A percentile compares a stretch with the other conserved stretches of the same genome.
Evolutionary conservation across 2,113 vertebrate genomes (phyloP).

Genomic region (Eclectus roratus): DNA sequence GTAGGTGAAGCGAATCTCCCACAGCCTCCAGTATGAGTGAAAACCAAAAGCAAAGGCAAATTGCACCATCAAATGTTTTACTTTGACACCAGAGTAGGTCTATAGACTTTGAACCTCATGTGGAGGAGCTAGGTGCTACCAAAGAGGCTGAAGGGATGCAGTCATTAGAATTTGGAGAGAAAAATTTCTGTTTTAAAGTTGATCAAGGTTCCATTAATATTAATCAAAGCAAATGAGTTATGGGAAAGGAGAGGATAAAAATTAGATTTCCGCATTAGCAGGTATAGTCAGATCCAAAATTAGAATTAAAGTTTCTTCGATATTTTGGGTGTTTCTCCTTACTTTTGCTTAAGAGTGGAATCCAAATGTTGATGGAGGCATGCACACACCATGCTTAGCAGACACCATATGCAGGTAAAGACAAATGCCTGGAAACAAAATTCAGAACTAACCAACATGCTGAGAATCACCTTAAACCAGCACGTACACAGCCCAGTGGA

Average conservation of each 20-base stretch:
- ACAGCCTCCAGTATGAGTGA: not conserved
- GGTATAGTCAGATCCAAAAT: not conserved
- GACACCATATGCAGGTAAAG: not conserved
- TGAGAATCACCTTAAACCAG: not conserved
- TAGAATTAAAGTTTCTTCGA: not conserved
- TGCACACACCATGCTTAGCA: not conserved
- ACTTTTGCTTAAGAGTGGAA: not conserved
- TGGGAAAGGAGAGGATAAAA: not conserved
- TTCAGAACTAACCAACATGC: not conserved
- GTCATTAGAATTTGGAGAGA: not conserved
- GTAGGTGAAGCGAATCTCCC: not conserved
- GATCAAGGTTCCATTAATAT: not conserved
- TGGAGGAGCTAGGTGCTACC: not conserved
- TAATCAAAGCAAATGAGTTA: not conserved
- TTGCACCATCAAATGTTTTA: not conserved
- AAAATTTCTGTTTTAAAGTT: not conserved
- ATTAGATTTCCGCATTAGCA: not conserved
- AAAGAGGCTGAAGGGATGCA: not conserved
- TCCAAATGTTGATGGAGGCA: not conserved
- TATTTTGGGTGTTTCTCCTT: not conserved
- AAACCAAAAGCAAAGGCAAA: not conserved
- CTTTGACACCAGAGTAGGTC: not conserved
- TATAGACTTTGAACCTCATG: not conserved
- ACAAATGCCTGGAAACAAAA: not conserved
- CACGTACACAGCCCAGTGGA: not conserved